Evolutionary conservation across 2,113 vertebrate species (phyloP), one percentile per base, ranked within the genome.

Genomic region (Cebidichthys violaceus): DNA sequence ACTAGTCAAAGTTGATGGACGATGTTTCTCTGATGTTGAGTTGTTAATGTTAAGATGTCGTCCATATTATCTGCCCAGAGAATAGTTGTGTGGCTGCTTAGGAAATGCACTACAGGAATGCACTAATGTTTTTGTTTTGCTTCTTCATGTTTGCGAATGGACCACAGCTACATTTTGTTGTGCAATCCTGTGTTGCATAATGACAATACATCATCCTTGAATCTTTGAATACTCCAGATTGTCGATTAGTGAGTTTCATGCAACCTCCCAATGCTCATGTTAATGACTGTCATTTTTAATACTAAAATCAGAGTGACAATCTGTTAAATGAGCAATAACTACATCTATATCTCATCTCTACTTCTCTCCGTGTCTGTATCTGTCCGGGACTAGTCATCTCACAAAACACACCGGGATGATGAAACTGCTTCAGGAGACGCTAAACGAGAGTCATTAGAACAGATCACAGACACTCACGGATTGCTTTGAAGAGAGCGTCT

Each of bases 401-500:
- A 55, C 73, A 81, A 71, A 70, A 66, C 80, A 71, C 79, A 69
- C 27, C 0, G n/a, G 29, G 33, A 79, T 52, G 81, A 86, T 72
- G 66, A 86, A 84, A 81, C 69, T 41, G 52, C 68, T 73, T 73
- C 70, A 74, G 62, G 59, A 69, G 39, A 66, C 65, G 60, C 33
- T 76, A 79, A 85, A 86, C 15, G 52, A 72, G 47, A 87, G 82
- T 83, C 70, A 85, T 79, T 88, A 85, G 37, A 87, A 64, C 70
- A 50, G 62, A 80, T 83, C 60, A 64, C 59, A 86, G 69, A 72
- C 22, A 20, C 68, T 79, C 57, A 66, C n/a, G 20, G 75, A 81
- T 70, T 29, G 43, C 69, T 90, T 79, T 90, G 75, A 83, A 79
- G 81, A 70, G 59, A 47, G 75, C 57, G 79, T 57, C 57, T 64